Percentiles rank a stretch among this genome's conserved stretches.
Evolutionary conservation across 2,888 invertebrate genomes (phyloP).

Genomic region (Amphipyra berbera): DNA sequence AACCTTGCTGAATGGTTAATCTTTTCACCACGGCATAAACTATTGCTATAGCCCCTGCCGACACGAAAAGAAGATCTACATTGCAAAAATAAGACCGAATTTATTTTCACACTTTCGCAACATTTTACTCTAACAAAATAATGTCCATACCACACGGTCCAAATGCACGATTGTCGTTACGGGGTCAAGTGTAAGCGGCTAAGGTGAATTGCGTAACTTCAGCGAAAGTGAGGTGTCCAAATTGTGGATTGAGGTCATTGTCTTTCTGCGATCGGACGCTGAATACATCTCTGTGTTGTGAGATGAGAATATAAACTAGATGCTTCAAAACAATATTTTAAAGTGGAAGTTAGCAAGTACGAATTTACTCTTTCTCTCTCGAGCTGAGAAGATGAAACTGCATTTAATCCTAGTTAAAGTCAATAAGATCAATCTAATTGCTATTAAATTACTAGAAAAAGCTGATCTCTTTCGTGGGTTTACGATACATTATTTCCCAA

Average conservation of each 20-base stretch:
- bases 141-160: conserved; percentile 31
- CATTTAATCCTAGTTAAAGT: too few species aligned
- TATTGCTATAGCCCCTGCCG: too few species aligned
- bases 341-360: not conserved
- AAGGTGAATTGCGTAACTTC: conserved; percentile 85
- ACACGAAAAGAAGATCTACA: too few species aligned
- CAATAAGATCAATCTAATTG: too few species aligned
- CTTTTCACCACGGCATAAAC: too few species aligned
- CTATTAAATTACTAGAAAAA: too few species aligned
- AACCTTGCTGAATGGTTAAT: too few species aligned
- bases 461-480: too few species aligned
- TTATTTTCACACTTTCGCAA: not conserved
- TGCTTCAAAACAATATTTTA: conserved; percentile 1
- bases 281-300: conserved; percentile 50
- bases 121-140: conserved; percentile 33
- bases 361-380: too few species aligned
- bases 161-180: conserved; percentile 55
- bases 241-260: conserved; percentile 88
- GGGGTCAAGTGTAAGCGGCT: conserved; percentile 88
- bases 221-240: conserved; percentile 86
- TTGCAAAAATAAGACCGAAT: not conserved
- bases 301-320: conserved; percentile 42
- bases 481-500: too few species aligned
- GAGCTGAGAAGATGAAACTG: too few species aligned
- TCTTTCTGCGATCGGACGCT: conserved; percentile 74